A percentile compares a stretch with the other conserved stretches of the same genome.
phyloP scores from a whole-genome alignment of 2,797 vertebrate genomes.

The Melanotaenia trifasciata region DNA sequence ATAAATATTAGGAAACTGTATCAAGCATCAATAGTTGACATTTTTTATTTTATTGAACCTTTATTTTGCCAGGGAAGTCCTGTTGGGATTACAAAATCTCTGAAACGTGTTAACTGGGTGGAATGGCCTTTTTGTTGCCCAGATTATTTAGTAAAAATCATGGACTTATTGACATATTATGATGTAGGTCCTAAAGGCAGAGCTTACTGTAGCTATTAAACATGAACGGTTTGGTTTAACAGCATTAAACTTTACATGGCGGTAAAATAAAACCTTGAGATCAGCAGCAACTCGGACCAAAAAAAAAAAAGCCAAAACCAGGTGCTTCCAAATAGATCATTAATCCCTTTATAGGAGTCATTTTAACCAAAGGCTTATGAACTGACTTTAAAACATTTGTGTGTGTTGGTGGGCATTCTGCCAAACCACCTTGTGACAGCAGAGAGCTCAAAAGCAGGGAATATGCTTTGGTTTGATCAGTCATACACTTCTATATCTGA shows the following conservation, averaged over 20 bases:
- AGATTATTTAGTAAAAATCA: neutral
- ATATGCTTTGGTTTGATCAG: neutral
- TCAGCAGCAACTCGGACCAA: neutral
- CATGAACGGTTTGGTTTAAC: neutral
- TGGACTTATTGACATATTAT: neutral
- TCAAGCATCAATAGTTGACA: neutral
- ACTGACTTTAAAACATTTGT: neutral
- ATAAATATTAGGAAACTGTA: neutral
- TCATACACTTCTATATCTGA: neutral
- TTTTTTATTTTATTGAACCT: too few relatives aligned
- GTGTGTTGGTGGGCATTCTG: too few relatives aligned
- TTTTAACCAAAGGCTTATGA: neutral
- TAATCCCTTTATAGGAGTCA: neutral
- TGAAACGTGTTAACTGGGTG: neutral
- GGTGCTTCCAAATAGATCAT: neutral
- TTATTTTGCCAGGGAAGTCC: too few relatives aligned
- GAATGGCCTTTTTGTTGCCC: neutral
- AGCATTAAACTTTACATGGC: neutral
- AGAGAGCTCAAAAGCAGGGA: neutral
- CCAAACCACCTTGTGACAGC: neutral
- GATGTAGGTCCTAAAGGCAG: neutral
- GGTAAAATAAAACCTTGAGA: neutral
- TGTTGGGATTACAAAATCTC: too few relatives aligned
- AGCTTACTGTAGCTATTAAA: neutral
- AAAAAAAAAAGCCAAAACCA: neutral